Evolutionary conservation across 2,888 invertebrate species (phyloP).

Genomic region (Sabatieria punctata): DNA sequence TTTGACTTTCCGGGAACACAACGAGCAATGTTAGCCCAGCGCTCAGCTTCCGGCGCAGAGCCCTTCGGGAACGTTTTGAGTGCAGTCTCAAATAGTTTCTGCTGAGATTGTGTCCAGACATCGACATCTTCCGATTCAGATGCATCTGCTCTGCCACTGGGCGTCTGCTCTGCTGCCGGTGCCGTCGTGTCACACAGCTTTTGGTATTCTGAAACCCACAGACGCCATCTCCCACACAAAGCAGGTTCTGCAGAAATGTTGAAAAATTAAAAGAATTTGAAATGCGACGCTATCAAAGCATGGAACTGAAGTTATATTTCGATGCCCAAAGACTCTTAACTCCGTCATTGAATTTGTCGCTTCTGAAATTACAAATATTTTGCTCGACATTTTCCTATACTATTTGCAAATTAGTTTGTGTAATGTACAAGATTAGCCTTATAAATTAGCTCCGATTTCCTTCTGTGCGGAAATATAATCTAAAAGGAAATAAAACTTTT

Average conservation of each 20-base stretch:
- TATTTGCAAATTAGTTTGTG: no score
- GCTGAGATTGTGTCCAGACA: conserved; percentile 13
- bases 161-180: neutral
- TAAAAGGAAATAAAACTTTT: neutral
- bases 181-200: neutral
- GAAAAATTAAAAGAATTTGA: no score
- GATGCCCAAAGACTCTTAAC: no score
- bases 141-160: neutral
- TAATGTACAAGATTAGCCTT: no score
- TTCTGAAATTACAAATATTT: no score
- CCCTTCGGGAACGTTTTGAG: conserved; percentile 63
- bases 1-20: conserved; percentile 50
- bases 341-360: no score
- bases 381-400: no score
- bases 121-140: neutral
- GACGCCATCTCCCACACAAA: no score
- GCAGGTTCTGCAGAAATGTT: no score
- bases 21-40: conserved; percentile 82
- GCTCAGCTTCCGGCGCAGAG: conserved; percentile 49
- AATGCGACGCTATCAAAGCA: neutral
- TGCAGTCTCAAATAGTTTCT: conserved; percentile 17
- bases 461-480: no score
- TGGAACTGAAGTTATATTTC: neutral
- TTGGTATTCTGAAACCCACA: neutral
- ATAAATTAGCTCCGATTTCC: no score